These are phyloP conservation scores for Bimastos eiseni DNA, from an alignment of 2,888 invertebrate species.

Conservation along the genomic window DNA sequence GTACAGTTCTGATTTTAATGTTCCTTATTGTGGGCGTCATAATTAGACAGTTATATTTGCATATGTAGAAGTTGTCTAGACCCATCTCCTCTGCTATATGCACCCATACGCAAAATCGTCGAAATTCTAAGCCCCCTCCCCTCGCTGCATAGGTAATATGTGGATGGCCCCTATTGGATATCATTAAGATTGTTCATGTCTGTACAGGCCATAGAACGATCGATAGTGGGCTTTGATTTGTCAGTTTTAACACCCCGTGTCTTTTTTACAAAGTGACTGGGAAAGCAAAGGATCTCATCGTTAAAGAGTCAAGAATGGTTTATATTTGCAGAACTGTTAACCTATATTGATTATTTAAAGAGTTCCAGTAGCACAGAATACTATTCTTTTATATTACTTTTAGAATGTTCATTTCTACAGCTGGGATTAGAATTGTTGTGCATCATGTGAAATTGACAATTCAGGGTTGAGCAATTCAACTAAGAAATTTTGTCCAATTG, in stretches of 20 bases:
- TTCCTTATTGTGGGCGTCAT: too few relatives aligned
- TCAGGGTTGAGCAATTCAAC: not conserved
- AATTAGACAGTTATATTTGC: too few relatives aligned
- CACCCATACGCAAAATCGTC: too few relatives aligned
- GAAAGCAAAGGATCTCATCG: too few relatives aligned
- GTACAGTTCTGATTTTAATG: too few relatives aligned
- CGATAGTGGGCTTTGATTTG: not conserved
- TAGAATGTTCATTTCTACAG: not conserved
- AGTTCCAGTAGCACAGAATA: not conserved
- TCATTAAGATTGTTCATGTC: not conserved
- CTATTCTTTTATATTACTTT: not conserved
- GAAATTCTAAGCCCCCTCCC: too few relatives aligned
- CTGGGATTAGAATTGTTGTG: not conserved
- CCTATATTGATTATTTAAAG: not conserved
- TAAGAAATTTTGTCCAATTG: not conserved
- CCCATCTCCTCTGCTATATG: too few relatives aligned
- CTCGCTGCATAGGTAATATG: too few relatives aligned
- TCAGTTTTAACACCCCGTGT: not conserved
- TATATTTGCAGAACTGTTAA: not conserved
- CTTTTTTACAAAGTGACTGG: not conserved
- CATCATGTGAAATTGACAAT: not conserved
- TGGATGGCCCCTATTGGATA: too few relatives aligned
- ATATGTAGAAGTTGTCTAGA: too few relatives aligned
- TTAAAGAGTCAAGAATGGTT: not conserved
- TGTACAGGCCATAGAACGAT: not conserved